Evolutionary conservation across 2,797 vertebrate genomes (phyloP).

Genomic region (Epinephelus malabaricus): DNA sequence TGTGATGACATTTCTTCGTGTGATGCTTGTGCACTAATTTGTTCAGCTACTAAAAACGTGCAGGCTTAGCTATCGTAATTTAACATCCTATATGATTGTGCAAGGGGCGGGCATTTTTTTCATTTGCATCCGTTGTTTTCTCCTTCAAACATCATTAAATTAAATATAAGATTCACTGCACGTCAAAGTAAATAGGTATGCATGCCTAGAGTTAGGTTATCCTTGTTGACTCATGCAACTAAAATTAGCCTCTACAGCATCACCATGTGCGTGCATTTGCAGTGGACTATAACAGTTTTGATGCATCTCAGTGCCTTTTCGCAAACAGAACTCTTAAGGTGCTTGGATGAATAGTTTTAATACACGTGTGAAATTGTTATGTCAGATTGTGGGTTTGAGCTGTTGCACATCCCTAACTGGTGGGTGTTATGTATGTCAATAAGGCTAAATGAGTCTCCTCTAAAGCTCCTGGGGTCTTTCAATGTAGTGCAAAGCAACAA

Average conservation of each 20-base stretch:
- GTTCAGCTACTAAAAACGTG: background rate
- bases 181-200: background rate
- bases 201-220: background rate
- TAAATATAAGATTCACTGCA: conserved; percentile 1
- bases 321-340: conserved; percentile 4
- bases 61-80: background rate
- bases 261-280: conserved; percentile 1
- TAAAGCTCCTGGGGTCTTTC: conserved; percentile 54
- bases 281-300: background rate
- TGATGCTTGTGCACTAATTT: background rate
- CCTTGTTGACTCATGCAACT: conserved; percentile 3
- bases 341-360: conserved; percentile 12
- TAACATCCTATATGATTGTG: background rate
- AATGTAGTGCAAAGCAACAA: conserved; percentile 53
- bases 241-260: background rate
- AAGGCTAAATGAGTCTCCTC: conserved; percentile 51
- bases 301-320: conserved; percentile 6
- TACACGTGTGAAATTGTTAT: conserved; percentile 30
- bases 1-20: background rate
- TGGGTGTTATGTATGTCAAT: conserved; percentile 60
- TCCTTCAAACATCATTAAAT: background rate
- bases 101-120: background rate
- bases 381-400: conserved; percentile 30
- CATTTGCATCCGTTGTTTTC: background rate
- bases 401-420: conserved; percentile 38